A percentile compares a stretch with the other conserved stretches of the same genome.
Evolutionary conservation across 2,888 invertebrate genomes (phyloP).

Genomic region (Augiades crinisus): DNA sequence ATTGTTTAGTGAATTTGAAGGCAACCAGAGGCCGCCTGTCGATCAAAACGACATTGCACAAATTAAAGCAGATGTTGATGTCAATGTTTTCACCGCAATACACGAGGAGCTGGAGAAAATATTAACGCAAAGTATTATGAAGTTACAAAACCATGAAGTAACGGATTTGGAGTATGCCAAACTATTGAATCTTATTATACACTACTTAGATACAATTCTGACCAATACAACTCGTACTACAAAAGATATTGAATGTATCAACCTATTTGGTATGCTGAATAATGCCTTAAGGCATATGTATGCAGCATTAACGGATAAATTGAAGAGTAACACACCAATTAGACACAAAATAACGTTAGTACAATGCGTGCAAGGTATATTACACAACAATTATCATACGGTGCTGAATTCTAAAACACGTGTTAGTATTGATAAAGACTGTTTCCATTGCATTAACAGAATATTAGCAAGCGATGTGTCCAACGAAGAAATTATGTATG

Average conservation of each 20-base stretch:
- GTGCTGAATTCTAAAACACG: conserved; percentile 46
- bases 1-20: conserved; percentile 63
- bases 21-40: conserved; percentile 31
- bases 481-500: conserved; percentile 44
- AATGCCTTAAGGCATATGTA: conserved; percentile 44
- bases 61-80: conserved; percentile 33
- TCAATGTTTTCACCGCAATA: conserved; percentile 44
- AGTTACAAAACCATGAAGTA: conserved; percentile 36
- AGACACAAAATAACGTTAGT: conserved; percentile 47
- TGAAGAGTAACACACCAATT: conserved; percentile 45
- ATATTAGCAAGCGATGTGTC: conserved; percentile 48
- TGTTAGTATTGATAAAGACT: conserved; percentile 45
- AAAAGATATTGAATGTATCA: conserved; percentile 39
- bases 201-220: conserved; percentile 49
- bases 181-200: conserved; percentile 43
- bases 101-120: conserved; percentile 41
- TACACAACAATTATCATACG: conserved; percentile 46
- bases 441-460: conserved; percentile 56
- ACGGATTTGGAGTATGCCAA: conserved; percentile 42
- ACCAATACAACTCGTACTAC: conserved; percentile 41
- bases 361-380: conserved; percentile 44
- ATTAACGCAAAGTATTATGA: conserved; percentile 32
- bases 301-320: conserved; percentile 37
- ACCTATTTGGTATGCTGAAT: conserved; percentile 41
- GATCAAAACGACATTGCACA: conserved; percentile 10